Evolutionary conservation across 2,888 invertebrate species (phyloP), one percentile per base, ranked within the genome.

Genomic region (Caprella mutica): DNA sequence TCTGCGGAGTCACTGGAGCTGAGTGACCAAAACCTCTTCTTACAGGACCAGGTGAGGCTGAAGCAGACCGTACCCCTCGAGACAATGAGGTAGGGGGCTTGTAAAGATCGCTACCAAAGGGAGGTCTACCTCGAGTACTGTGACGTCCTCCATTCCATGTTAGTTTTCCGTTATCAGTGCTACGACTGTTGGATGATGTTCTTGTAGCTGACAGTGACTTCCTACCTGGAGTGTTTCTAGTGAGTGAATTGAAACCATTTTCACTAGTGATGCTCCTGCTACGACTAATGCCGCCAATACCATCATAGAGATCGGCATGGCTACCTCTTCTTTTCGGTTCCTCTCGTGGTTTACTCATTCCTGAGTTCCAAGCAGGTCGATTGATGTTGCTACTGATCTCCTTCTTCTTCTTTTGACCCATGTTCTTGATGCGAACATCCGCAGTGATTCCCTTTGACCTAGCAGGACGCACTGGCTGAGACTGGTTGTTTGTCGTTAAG

Each of bases 71-170:
- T n/a, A 63, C 56, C 19, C 54, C 53, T 6, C 63, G 54, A 29
- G 33, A 23, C n/a, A n/a, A n/a, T 12, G 43, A 30, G 29, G 55
- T 35, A 29, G 61, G 66, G 44, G 59, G 52, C 21, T 57, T 39
- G 54, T 83, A 85, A 0, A 83, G 84, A 65, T 84, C 84, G 26
- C 78, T 74, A 2, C 78, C 80, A 58, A 81, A 70, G 1, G 76
- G 75, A 1, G 80, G 75, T 3, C 81, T 67, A 67, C 74, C 67
- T 62, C 71, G 68, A 21, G 71, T 70, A 30, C 71, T 75, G 35
- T 85, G 77, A n/a, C n/a, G n/a, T n/a, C n/a, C n/a, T 1, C 85
- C 85, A 62, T 81, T 82, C 86, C 86, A 86, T 26, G 48, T 48
- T 33, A 12, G 35, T 12, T 12, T 12, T 12, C 9, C 35, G 35